Base-by-base conservation (phyloP, 30 jellyfish, hydroid and myxozoan species). In the Hydractinia symbiolongicarpus region DNA sequence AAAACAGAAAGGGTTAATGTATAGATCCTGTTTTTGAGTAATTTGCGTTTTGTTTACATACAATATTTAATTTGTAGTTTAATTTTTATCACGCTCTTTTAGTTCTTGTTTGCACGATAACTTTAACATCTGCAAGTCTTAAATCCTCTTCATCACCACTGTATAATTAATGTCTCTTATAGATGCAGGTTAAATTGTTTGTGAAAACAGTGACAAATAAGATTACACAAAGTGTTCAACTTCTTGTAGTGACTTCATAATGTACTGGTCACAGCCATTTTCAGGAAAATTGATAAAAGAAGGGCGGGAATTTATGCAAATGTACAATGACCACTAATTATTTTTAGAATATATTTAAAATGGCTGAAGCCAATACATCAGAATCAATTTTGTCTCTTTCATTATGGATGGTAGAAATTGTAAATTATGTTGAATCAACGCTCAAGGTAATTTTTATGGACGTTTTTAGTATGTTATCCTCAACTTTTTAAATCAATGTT, bases 381-480 rank as follows among this genome's bases (percentile, higher is more conserved):
- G 67, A 66, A 30, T 74, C 83, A 30, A 74, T 88, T 56, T 72
- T 82, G n/a, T 88, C 93, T 7, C 40, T 82, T 44, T 81, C 96
- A n/a, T 60, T 88, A 20, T 83, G 75, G 64, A 67, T 82, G 78
- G 82, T 89, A 52, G 74, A 76, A 62, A 13, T 88, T 78, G 93
- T 79, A 55, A 81, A 84, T 15, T 67, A 73, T 49, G 89, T 88
- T 13, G 96, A 88, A 60, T 81, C 80, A 57, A 83, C 86, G 5
- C 53, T 88, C 21, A 88, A 88, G 93, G 96, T 88, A 72, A 19
- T 13, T 16, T 60, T 15, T 16, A 13, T 30, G 44, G 44, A 30
- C 1, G 44, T 30, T 30, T 30, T 30, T 30, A 30, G 44, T 30
- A 30, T 30, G 44, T 30, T 30, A 30, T 30, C 44, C 44, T 30